Evolutionary conservation across 2,113 vertebrate genomes (phyloP), one percentile per base, ranked within the genome.

Genomic region (Todiramphus chloris): DNA sequence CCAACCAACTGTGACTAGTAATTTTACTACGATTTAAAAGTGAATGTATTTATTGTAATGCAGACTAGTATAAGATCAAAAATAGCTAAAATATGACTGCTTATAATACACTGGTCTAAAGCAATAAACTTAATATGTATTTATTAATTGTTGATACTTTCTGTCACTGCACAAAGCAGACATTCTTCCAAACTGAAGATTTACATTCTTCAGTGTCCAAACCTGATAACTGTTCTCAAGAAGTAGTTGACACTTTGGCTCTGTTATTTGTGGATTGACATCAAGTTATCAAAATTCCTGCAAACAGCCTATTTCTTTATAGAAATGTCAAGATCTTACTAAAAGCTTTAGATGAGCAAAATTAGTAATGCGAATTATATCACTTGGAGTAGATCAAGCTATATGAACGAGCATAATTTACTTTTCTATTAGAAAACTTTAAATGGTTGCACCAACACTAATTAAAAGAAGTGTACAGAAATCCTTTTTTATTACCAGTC

Each of bases 291-390:
- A 70, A 78, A 93, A 46, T 69, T 83, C 75, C 27, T 79, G 74
- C 48, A 81, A 92, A 83, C 53, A 81, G 43, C 63, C 11, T 51
- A 13, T 87, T 91, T 93, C 89, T 94, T 94, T 83, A 90, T 72
- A 72, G 70, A 91, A 94, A 95, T 69, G n/a, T 37, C 67, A 97
- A 82, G 56, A 33, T 81, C 85, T 88, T 74, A 27, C 44, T 85
- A 48, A 82, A 93, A 92, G 51, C 44, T 91, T 96, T 91, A 96
- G 62, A 84, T 75, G 95, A 74, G 64, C 68, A 95, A 91, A 96
- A 96, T 88, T 88, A 96, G 16, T 81, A 51, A 68, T 95, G 60
- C 41, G 93, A 92, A 92, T 90, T 83, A 56, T 41, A 68, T 88
- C 83, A 92, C 94, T 96, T 95, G 91, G 64, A 69, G 50, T 77